Percentiles rank a stretch among this genome's conserved stretches.
These are phyloP conservation scores for Pampus argenteus DNA, from an alignment of 2,797 vertebrate species.

Conservation along the genomic window DNA sequence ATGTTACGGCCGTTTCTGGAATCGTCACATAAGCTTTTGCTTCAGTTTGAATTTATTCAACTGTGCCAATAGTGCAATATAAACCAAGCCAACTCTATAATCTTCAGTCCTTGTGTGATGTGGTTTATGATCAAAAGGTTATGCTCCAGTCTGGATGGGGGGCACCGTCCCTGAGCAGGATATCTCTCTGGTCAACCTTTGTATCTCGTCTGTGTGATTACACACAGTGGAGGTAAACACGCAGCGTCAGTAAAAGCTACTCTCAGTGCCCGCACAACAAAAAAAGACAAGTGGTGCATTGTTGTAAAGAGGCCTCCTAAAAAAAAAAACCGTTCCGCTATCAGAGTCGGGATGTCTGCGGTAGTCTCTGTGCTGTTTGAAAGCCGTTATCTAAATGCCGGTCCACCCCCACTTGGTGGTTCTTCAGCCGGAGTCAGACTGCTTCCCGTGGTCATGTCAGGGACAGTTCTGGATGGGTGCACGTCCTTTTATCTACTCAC, in stretches of 20 bases:
- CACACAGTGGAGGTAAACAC: slow-evolving; percentile 60
- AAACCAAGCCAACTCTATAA: background rate
- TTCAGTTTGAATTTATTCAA: background rate
- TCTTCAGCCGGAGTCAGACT: slow-evolving; percentile 41
- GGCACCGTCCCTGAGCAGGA: slow-evolving; percentile 61
- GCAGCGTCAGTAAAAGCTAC: slow-evolving; percentile 43
- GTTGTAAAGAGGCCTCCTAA: slow-evolving; percentile 33
- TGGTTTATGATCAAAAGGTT: slow-evolving; percentile 63
- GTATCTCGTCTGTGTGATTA: slow-evolving; percentile 63
- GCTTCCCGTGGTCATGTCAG: slow-evolving; percentile 53
- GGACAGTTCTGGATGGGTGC: slow-evolving; percentile 81
- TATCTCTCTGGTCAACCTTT: slow-evolving; percentile 61
- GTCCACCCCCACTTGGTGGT: slow-evolving; percentile 16
- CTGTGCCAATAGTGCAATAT: background rate
- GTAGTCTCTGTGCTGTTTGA: slow-evolving; percentile 66
- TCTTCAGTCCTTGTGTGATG: slow-evolving; percentile 18
- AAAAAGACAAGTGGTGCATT: slow-evolving; percentile 65
- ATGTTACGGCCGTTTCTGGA: background rate
- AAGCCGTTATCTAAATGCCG: slow-evolving; percentile 59
- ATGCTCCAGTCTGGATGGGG: slow-evolving; percentile 32
- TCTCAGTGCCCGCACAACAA: slow-evolving; percentile 43
- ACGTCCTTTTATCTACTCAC: slow-evolving; percentile 73
- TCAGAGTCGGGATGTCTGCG: slow-evolving; percentile 47
- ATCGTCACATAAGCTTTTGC: background rate
- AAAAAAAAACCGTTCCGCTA: slow-evolving; percentile 27